phyloP scores from a whole-genome alignment of 2,888 invertebrate species.

The Epinotia brunnichana region DNA sequence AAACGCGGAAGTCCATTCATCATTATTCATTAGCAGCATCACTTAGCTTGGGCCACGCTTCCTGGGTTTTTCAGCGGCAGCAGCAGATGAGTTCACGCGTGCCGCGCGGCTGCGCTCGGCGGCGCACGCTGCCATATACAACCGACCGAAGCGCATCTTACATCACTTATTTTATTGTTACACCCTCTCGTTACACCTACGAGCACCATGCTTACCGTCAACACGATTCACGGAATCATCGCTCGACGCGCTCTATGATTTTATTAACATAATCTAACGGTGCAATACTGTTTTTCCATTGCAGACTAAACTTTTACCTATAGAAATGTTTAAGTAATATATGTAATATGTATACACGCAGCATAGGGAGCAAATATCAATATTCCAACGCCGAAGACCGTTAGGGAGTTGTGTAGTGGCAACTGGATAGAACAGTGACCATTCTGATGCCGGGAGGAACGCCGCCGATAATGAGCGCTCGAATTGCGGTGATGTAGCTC shows the following conservation, averaged over 20 bases:
- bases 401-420: constrained; percentile 10
- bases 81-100: constrained; percentile 60
- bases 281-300: constrained; percentile 33
- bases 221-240: constrained; percentile 27
- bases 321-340: constrained; percentile 7
- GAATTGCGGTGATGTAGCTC: constrained; percentile 62
- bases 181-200: constrained; percentile 31
- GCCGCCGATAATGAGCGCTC: constrained; percentile 46
- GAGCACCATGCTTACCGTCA: constrained; percentile 23
- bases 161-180: constrained; percentile 64
- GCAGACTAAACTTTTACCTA: not conserved
- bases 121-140: constrained; percentile 52
- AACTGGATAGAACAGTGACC: constrained; percentile 8
- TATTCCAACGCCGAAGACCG: not conserved
- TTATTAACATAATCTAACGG: constrained; percentile 64
- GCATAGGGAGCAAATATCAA: constrained; percentile 8
- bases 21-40: constrained; percentile 76
- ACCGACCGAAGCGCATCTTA: constrained; percentile 56
- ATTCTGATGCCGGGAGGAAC: constrained; percentile 36
- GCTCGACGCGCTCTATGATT: constrained; percentile 41
- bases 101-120: constrained; percentile 66
- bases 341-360: not conserved
- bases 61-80: constrained; percentile 72
- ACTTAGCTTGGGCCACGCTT: constrained; percentile 63
- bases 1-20: constrained; percentile 73